Base-by-base conservation (phyloP, 2,888 invertebrate species). In the Drosophila tanythrix region DNA sequence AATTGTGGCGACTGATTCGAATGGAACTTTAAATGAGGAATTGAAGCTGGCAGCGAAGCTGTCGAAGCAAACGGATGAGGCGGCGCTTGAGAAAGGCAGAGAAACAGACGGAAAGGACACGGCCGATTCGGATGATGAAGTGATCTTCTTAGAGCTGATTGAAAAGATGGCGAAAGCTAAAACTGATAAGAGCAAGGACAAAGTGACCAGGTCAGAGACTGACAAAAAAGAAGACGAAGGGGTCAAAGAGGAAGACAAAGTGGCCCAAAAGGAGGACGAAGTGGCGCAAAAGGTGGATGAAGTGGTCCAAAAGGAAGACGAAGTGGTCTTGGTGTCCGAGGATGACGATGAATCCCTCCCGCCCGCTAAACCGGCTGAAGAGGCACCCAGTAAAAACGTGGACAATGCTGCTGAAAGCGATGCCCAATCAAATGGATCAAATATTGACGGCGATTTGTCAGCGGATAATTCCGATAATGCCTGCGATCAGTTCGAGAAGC, bases 391-490 rank as follows among this genome's bases (percentile, higher is more conserved):
- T 29, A 66, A 69, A 21, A 21, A 10, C 15, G 3, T 46, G 15
- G 51, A 62, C 31, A 50, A 21, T 50, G n/a, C 40, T 18, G 36
- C 31, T 13, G 40, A 40, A 38, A 31, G 5, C 27, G 43, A 55
- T 35, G 36, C n/a, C 2, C 48, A 65, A 35, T 18, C 29, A 7
- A 70, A 74, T 36, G 57, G 55, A 8, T 21, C 25, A 46, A 46
- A n/a, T 43, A n/a, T 27, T n/a, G 15, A 8, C 11, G 50, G 11
- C 6, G 70, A 69, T 31, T 69, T 91, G 31, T 46, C 76, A 25
- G 74, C 81, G 13, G 92, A 92, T 62, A 92, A 92, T 66, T 91
- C 92, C 1, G 92, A 93, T 77, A 92, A 91, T 82, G 93, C 92
- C 21, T 88, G 91, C 31, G 92, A 92, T 81, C 91, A 91, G 69